Evolutionary conservation across 1,140 invertebrate genomes (phyloP).

Genomic region (Zaprionus tsacasi): DNA sequence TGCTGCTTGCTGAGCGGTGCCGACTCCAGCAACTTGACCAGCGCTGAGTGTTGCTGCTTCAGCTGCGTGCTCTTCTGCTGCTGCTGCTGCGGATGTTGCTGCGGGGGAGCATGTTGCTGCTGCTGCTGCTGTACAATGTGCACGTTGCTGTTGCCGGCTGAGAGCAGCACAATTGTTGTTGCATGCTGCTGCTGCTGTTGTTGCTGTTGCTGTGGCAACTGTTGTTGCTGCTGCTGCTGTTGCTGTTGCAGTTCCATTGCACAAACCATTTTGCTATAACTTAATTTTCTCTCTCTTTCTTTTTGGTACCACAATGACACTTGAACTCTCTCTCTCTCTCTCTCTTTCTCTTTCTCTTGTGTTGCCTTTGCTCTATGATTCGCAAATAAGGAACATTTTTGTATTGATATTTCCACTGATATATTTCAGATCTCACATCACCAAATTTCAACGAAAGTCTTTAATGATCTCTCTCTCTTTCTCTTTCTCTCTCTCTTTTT

Average conservation of each 20-base stretch:
- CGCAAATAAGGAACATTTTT: slow-evolving; percentile 81
- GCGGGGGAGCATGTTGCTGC: slow-evolving; percentile 28
- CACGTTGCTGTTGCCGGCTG: slow-evolving; percentile 59
- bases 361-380: slow-evolving; percentile 68
- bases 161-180: slow-evolving; percentile 73
- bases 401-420: slow-evolving; percentile 36
- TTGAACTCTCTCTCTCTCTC: slow-evolving; percentile 51
- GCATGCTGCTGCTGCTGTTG: slow-evolving; percentile 51
- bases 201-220: slow-evolving; percentile 44
- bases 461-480: slow-evolving; percentile 42
- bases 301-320: slow-evolving; percentile 81
- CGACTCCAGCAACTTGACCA: slow-evolving; percentile 82
- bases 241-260: slow-evolving; percentile 77
- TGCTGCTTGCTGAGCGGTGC: slow-evolving; percentile 71
- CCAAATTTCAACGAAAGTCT: slow-evolving; percentile 43
- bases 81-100: slow-evolving; percentile 50
- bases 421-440: slow-evolving; percentile 52
- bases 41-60: slow-evolving; percentile 80
- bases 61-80: slow-evolving; percentile 75
- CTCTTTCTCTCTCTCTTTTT: slow-evolving; percentile 29
- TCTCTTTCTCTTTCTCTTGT: slow-evolving; percentile 45
- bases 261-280: slow-evolving; percentile 79
- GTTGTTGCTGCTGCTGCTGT: slow-evolving; percentile 54
- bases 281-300: slow-evolving; percentile 55
- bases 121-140: slow-evolving; percentile 56